These are phyloP conservation scores for Drosophila longiperda DNA, from an alignment of 2,888 invertebrate species.

Conservation along the genomic window DNA sequence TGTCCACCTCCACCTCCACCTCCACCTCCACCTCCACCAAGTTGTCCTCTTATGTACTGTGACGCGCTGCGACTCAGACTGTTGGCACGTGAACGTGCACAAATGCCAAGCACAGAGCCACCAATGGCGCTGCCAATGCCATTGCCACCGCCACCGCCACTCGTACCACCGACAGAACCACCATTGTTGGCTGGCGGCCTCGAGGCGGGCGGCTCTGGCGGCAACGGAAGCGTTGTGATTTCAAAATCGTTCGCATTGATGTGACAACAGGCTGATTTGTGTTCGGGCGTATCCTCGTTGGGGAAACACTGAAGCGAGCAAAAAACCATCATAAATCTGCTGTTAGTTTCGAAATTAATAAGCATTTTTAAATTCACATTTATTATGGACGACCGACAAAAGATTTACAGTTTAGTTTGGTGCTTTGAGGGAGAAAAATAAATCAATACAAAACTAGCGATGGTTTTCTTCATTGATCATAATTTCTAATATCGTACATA, in stretches of 20 bases:
- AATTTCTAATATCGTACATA: not conserved
- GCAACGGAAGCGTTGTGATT: conserved; percentile 84
- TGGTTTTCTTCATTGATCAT: not conserved
- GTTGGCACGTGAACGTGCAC: conserved; percentile 79
- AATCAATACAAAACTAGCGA: not conserved
- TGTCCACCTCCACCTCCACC: conserved; percentile 4
- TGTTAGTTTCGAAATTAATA: conserved; percentile 62
- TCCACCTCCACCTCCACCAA: conserved; percentile 47
- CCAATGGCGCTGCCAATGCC: conserved; percentile 69
- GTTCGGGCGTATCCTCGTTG: conserved; percentile 83
- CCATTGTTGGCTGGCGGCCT: conserved; percentile 78
- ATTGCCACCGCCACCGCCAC: conserved; percentile 31
- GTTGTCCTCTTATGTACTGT: conserved; percentile 74
- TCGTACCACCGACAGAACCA: conserved; percentile 12
- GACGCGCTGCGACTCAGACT: conserved; percentile 81
- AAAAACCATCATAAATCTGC: conserved; percentile 55
- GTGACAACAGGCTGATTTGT: conserved; percentile 83
- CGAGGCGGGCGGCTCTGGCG: conserved; percentile 84
- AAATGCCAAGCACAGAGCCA: conserved; percentile 81
- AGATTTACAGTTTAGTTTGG: not conserved
- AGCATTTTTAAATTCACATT: conserved; percentile 50
- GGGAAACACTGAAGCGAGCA: conserved; percentile 81
- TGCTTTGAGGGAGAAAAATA: not conserved
- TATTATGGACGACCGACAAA: conserved; percentile 3
- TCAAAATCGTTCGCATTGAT: conserved; percentile 85